These are phyloP conservation scores for Nannobrachium achirus DNA, from an alignment of 2,113 vertebrate genomes.

Conservation along the genomic window DNA sequence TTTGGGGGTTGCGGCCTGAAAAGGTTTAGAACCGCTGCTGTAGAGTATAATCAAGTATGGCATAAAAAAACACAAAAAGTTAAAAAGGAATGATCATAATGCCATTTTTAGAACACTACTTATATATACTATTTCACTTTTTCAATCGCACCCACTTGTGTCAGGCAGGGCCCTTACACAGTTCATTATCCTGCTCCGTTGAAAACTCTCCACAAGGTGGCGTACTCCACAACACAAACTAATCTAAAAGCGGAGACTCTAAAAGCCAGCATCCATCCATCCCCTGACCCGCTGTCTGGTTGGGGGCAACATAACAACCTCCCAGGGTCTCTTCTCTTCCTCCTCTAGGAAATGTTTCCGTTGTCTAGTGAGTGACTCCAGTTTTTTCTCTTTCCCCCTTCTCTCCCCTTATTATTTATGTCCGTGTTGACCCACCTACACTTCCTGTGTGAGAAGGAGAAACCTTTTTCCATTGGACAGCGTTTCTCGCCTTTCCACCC, in stretches of 20 bases:
- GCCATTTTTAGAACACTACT: too few species aligned
- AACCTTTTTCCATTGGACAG: constrained; percentile 44
- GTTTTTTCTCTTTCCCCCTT: constrained; percentile 2
- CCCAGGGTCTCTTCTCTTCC: neutral
- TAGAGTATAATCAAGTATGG: too few species aligned
- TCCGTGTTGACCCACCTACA: constrained; percentile 21
- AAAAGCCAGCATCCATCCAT: constrained; percentile 17
- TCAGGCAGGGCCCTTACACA: too few species aligned
- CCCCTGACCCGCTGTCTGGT: constrained; percentile 7
- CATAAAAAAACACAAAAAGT: too few species aligned
- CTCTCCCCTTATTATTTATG: constrained; percentile 15
- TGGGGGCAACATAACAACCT: neutral
- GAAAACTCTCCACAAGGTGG: constrained; percentile 49
- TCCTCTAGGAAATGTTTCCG: constrained; percentile 6
- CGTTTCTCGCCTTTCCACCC: constrained; percentile 19
- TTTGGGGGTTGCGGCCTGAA: too few species aligned
- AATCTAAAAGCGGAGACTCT: too few species aligned
- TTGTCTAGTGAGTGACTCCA: constrained; percentile 25
- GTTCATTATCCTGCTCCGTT: too few species aligned
- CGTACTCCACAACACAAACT: constrained; percentile 38
- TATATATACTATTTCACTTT: too few species aligned
- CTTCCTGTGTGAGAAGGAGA: constrained; percentile 26
- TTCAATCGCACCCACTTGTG: too few species aligned
- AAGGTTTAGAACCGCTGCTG: too few species aligned
- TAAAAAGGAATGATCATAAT: too few species aligned